Percentiles rank a stretch among this genome's conserved stretches.
These are phyloP conservation scores for Gambusia affinis DNA, from an alignment of 2,113 vertebrate genomes.

Conservation along the genomic window DNA sequence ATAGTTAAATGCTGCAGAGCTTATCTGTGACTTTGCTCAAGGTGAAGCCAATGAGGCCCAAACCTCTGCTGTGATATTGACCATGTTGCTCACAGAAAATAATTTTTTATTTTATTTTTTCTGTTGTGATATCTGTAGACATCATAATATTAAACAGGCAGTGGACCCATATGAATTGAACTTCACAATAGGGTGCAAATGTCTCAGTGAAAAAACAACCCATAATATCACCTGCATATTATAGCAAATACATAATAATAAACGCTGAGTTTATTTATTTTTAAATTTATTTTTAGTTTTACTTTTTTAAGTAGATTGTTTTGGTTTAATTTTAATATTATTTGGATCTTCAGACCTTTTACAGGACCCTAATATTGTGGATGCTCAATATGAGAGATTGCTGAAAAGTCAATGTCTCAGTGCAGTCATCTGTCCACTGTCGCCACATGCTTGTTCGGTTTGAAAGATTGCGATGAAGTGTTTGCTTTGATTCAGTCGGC, in stretches of 20 bases:
- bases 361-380: too few relatives aligned
- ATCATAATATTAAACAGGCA: neutral
- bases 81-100: neutral
- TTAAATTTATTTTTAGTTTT: too few relatives aligned
- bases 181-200: neutral
- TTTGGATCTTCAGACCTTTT: neutral
- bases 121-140: neutral
- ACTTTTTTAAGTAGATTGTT: too few relatives aligned
- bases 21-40: constrained; percentile 59
- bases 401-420: too few relatives aligned
- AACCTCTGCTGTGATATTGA: neutral
- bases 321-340: too few relatives aligned
- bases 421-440: too few relatives aligned
- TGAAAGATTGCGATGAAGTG: neutral
- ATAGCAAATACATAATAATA: too few relatives aligned
- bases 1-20: constrained; percentile 6
- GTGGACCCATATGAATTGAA: neutral
- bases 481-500: too few relatives aligned
- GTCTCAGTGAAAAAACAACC: neutral
- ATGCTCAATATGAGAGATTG: too few relatives aligned
- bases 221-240: neutral
- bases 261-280: too few relatives aligned
- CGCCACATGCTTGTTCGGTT: neutral
- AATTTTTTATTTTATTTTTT: too few relatives aligned
- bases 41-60: constrained; percentile 40